phyloP scores from a whole-genome alignment of 2,797 vertebrate species.

The Rhyacichthys aspro region DNA sequence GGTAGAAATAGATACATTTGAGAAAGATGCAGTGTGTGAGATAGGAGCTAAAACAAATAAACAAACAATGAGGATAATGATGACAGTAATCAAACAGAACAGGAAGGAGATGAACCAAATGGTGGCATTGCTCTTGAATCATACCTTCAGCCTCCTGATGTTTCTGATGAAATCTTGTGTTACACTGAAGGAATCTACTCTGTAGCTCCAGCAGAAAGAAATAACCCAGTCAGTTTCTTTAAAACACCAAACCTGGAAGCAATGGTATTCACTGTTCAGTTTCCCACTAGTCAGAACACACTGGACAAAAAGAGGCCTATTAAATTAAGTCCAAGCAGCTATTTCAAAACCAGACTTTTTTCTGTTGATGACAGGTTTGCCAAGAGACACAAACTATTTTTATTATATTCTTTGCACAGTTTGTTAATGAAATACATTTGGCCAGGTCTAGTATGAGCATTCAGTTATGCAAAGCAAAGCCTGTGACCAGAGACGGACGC shows the following conservation, averaged over 20 bases:
- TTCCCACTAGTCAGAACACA: conserved; percentile 36
- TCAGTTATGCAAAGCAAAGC: conserved; percentile 28
- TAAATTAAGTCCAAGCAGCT: conserved; percentile 18
- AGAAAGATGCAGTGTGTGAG: background rate
- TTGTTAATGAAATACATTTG: conserved; percentile 24
- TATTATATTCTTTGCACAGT: conserved; percentile 28
- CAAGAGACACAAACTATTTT: background rate
- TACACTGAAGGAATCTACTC: conserved; percentile 18
- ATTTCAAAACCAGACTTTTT: conserved; percentile 40
- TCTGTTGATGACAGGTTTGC: conserved; percentile 8
- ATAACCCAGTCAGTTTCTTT: conserved; percentile 41
- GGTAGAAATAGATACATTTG: background rate
- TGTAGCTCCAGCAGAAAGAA: conserved; percentile 39
- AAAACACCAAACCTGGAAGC: conserved; percentile 36
- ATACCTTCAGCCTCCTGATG: conserved; percentile 15
- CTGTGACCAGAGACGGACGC: conserved; percentile 23
- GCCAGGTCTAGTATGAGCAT: conserved; percentile 26
- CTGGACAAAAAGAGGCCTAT: conserved; percentile 14
- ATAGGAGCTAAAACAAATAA: background rate
- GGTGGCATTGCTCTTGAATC: conserved; percentile 16
- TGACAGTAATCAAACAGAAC: background rate
- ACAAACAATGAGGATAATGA: background rate
- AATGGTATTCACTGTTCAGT: conserved; percentile 29
- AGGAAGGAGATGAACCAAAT: background rate
- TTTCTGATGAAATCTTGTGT: conserved; percentile 9